Conservation (phyloP, 1,140 invertebrate genomes). For the Gryllus bimaculatus region DNA sequence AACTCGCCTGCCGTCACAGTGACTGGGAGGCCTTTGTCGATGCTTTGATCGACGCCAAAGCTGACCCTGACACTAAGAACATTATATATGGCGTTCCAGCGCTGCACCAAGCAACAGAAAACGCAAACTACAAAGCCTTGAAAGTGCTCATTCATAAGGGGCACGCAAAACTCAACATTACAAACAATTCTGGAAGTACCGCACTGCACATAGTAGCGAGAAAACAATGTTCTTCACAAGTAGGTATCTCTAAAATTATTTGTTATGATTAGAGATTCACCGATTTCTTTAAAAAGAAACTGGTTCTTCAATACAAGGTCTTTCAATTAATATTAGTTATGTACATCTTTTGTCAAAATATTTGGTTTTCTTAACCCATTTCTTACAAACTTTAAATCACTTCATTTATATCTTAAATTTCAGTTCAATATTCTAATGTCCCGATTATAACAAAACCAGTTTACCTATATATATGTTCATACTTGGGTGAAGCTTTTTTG, state of each 20-base stretch:
- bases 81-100: slow-evolving; percentile 49
- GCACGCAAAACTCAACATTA: neutral
- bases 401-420: too few relatives aligned
- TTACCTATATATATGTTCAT: too few relatives aligned
- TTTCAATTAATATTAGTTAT: too few relatives aligned
- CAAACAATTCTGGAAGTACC: neutral
- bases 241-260: neutral
- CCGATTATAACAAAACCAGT: too few relatives aligned
- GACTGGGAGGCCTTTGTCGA: slow-evolving; percentile 40
- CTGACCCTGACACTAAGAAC: slow-evolving; percentile 52
- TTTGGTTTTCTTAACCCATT: too few relatives aligned
- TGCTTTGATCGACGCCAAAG: slow-evolving; percentile 50
- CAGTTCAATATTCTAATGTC: too few relatives aligned
- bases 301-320: too few relatives aligned
- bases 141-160: slow-evolving; percentile 35
- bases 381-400: too few relatives aligned
- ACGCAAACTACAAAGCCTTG: slow-evolving; percentile 43
- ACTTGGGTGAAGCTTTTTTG: too few relatives aligned
- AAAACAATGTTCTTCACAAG: neutral
- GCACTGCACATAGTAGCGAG: neutral
- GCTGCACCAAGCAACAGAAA: slow-evolving; percentile 55
- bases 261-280: too few relatives aligned
- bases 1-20: slow-evolving; percentile 35
- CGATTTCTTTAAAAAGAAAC: too few relatives aligned
- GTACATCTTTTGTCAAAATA: too few relatives aligned